A percentile compares a stretch with the other conserved stretches of the same genome.
Conservation (phyloP, 2,113 vertebrate genomes). For the Holacanthus passer region DNA sequence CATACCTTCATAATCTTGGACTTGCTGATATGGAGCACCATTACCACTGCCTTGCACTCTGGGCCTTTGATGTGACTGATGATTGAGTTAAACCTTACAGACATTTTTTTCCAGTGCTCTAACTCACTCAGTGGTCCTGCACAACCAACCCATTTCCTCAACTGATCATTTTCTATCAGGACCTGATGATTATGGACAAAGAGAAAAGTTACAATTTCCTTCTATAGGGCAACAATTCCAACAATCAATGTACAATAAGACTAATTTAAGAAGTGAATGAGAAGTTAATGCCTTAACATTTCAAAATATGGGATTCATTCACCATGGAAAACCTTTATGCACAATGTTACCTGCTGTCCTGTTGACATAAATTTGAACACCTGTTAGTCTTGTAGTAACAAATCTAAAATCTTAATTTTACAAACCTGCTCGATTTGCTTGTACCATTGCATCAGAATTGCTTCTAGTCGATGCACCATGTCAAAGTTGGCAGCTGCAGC, state of each 20-base stretch:
- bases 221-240: constrained; percentile 4
- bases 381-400: neutral
- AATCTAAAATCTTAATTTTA: neutral
- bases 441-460: constrained; percentile 87
- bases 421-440: constrained; percentile 88
- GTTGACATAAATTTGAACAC: neutral
- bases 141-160: constrained; percentile 84
- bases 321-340: neutral
- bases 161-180: constrained; percentile 84
- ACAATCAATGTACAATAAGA: neutral
- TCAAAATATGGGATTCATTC: neutral
- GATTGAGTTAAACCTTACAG: constrained; percentile 87
- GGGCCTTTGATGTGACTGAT: constrained; percentile 88
- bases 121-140: constrained; percentile 88
- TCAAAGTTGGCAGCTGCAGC: constrained; percentile 82
- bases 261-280: neutral
- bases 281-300: too few relatives aligned
- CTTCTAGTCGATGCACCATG: constrained; percentile 84
- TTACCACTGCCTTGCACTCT: constrained; percentile 84
- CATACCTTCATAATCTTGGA: constrained; percentile 87
- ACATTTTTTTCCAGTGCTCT: constrained; percentile 88
- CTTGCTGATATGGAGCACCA: constrained; percentile 82
- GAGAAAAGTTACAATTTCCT: neutral
- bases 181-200: constrained; percentile 76
- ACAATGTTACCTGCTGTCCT: neutral